Evolutionary conservation across 2,797 vertebrate genomes (phyloP), one percentile per base, ranked within the genome.

Genomic region (Austrolebias charrua): DNA sequence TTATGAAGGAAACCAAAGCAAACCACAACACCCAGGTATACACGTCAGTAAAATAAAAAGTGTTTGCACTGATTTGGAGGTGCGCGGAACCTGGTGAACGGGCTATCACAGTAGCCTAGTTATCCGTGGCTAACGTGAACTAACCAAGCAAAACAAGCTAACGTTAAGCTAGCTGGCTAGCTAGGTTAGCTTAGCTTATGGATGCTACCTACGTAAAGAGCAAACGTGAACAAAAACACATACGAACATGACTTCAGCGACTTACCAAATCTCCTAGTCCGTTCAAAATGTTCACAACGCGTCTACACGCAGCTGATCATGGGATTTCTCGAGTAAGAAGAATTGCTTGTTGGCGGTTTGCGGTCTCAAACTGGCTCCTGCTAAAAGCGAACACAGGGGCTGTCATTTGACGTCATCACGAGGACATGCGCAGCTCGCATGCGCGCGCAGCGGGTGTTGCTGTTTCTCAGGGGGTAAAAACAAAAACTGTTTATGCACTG

Each of bases 391-490:
- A 84, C 85, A 40, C 77, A 20, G 71, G 69, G 69, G 76, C 88
- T 92, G 89, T 90, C 88, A 90, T 89, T 81, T 58, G 87, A 90
- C 92, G 92, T 93, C 91, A 93, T 92, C 89, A 91, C 88, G 88
- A 87, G 83, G 86, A 87, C 87, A 24, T 66, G 73, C 75, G 69
- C 73, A 66, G 1, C 15, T 0, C 89, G 89, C 91, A 89, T 90
- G 92, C 89, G 91, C 85, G 73, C 77, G 71, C 0, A 16, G 18
- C n/a, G 31, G 42, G n/a, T 0, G 6, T 16, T 31, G 19, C n/a
- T n/a, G n/a, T n/a, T n/a, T n/a, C n/a, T n/a, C n/a, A n/a, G n/a
- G n/a, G n/a, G n/a, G n/a, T n/a, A n/a, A n/a, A 55, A 9, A 7
- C 2, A 24, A 55, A 10, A 19, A 2, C 8, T 33, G n/a, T 24